Base-by-base conservation (phyloP, 2,113 vertebrate species). In the Myocastor coypus region DNA sequence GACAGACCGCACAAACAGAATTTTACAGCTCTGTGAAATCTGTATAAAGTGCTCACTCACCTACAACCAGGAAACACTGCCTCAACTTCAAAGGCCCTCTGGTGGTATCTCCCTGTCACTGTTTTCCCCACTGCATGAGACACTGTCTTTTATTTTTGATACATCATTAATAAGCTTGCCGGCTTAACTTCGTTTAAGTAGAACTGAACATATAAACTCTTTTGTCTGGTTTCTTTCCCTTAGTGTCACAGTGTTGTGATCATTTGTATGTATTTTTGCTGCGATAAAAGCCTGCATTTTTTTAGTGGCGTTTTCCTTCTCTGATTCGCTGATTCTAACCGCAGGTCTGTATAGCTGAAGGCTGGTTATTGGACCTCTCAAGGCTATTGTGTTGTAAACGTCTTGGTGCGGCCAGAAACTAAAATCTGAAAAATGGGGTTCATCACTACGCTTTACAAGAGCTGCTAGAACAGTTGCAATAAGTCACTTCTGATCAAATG, bases 1-100 rank as follows among this genome's bases (percentile, higher is more conserved):
- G 91, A 68, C 16, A 69, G 91, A 83, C 3, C 37, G 32, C 71
- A 84, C 71, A 94, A 50, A 82, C 30, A 8, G 2, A 63, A 63
- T 32, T 28, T 82, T 78, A 91, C 10, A 77, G 77, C 55, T 84
- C 22, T 50, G 0, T 83, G 30, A 86, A 82, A 86, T 89, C 12
- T 68, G 46, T n/a, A 71, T 57, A 5, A 75, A 40, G 50, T 40
- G 87, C 78, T 46, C 20, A 64, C 34, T 77, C 42, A 32, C 28
- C 40, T 57, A 16, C 20, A 73, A 42, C 24, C 11, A 81, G 87
- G 50, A 71, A 66, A 63, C 17, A 30, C n/a, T 22, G 89, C 3
- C 22, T 34, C 9, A 52, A 86, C 73, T 30, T 37, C 64, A 73
- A 83, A 89, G 78, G 93, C 91, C 89, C 85, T 68, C 81, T 95